phyloP scores from a whole-genome alignment of 2,888 invertebrate species.

The Bedellia somnulentella region DNA sequence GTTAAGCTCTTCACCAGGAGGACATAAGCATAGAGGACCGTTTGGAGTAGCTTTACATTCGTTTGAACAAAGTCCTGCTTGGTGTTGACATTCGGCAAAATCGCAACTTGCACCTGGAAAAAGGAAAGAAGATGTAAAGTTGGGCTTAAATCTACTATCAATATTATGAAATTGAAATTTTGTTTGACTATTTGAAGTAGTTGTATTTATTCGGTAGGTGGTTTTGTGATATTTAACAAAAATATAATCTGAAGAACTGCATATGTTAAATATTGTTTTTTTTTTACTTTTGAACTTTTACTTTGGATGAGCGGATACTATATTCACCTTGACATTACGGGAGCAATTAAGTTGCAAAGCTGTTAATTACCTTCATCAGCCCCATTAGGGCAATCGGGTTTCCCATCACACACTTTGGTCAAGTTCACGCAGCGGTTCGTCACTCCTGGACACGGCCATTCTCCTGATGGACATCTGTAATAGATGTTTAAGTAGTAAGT shows the following conservation, averaged over 20 bases:
- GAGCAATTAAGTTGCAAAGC: neutral
- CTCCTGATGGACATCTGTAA: conserved; percentile 67
- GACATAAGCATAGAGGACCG: conserved; percentile 91
- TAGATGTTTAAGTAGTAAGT: too few relatives aligned
- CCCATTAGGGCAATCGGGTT: conserved; percentile 89
- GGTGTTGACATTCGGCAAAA: conserved; percentile 75
- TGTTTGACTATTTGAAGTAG: too few relatives aligned
- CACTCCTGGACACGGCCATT: conserved; percentile 88
- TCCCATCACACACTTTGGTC: conserved; percentile 86
- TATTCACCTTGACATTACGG: too few relatives aligned
- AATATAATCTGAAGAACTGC: too few relatives aligned
- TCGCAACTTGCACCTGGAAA: conserved; percentile 72
- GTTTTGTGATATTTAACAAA: too few relatives aligned
- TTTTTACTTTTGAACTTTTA: too few relatives aligned
- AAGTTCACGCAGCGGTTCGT: conserved; percentile 82
- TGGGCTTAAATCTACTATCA: too few relatives aligned
- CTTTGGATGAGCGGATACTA: too few relatives aligned
- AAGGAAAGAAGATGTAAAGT: too few relatives aligned
- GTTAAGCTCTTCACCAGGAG: conserved; percentile 79
- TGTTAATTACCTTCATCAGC: conserved; percentile 77
- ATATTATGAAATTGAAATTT: too few relatives aligned
- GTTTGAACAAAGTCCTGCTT: conserved; percentile 77
- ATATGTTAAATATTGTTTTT: too few relatives aligned
- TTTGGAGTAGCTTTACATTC: conserved; percentile 83
- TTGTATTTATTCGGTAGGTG: too few relatives aligned